These are phyloP conservation scores for Clarias fuscus DNA, from an alignment of 2,797 vertebrate species.

Conservation along the genomic window DNA sequence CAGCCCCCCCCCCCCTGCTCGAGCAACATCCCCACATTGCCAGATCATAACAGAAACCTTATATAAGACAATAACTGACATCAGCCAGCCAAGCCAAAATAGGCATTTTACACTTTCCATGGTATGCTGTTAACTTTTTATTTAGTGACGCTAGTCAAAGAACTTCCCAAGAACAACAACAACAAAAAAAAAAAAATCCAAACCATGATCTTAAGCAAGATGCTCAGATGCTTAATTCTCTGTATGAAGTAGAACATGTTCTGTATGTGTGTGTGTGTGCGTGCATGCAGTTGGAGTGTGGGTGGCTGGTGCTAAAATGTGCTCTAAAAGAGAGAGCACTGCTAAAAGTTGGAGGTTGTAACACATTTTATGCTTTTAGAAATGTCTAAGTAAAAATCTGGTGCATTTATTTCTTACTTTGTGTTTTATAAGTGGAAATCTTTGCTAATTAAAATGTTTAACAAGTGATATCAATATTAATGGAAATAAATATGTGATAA, in stretches of 20 bases:
- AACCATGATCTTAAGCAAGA: background rate
- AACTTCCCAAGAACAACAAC: too few relatives aligned
- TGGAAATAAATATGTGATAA: background rate
- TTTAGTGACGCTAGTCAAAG: too few relatives aligned
- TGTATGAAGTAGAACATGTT: background rate
- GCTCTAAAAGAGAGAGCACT: conserved; percentile 5
- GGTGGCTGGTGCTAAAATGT: conserved; percentile 22
- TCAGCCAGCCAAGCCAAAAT: background rate
- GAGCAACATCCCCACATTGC: too few relatives aligned
- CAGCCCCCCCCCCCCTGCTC: too few relatives aligned
- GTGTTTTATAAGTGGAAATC: too few relatives aligned
- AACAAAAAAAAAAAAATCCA: background rate
- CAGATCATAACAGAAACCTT: background rate
- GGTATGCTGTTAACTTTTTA: too few relatives aligned
- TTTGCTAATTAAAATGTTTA: background rate
- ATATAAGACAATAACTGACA: background rate
- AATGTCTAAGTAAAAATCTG: background rate
- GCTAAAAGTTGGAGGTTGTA: conserved; percentile 4
- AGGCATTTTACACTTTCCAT: background rate
- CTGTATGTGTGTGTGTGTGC: conserved; percentile 26
- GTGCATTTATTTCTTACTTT: background rate
- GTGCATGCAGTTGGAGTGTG: conserved; percentile 11
- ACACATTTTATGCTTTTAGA: conserved; percentile 21
- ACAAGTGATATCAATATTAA: background rate
- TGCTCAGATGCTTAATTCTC: background rate